A percentile compares a stretch with the other conserved stretches of the same genome.
Evolutionary conservation across 2,797 vertebrate genomes (phyloP).

Genomic region (Esox masquinongy): DNA sequence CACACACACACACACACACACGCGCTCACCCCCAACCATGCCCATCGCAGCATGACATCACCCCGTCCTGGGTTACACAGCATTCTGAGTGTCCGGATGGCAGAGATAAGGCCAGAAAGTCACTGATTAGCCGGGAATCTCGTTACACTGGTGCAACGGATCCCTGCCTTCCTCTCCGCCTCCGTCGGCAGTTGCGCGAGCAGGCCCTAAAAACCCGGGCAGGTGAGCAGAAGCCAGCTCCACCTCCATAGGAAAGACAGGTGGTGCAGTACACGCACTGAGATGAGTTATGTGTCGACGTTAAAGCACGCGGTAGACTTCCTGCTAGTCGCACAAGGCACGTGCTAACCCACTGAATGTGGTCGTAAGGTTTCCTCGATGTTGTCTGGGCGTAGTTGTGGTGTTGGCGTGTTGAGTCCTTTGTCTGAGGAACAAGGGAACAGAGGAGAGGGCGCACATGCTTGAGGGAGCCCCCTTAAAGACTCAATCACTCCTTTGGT

Average conservation of each 20-base stretch:
- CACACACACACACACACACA: slow-evolving; percentile 24
- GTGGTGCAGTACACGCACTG: background rate
- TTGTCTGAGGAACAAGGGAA: slow-evolving; percentile 51
- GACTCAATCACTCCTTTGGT: slow-evolving; percentile 83
- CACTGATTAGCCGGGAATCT: slow-evolving; percentile 83
- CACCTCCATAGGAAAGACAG: background rate
- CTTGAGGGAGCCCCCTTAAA: slow-evolving; percentile 76
- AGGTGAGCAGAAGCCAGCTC: background rate
- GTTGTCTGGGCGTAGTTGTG: slow-evolving; percentile 30
- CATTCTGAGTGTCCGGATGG: slow-evolving; percentile 79
- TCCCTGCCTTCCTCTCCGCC: slow-evolving; percentile 60
- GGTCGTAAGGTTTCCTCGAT: slow-evolving; percentile 35
- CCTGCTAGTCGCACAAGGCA: background rate
- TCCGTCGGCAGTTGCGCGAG: slow-evolving; percentile 38
- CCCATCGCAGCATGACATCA: slow-evolving; percentile 81
- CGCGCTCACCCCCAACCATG: slow-evolving; percentile 32
- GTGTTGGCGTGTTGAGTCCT: slow-evolving; percentile 31
- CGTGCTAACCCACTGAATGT: slow-evolving; percentile 18
- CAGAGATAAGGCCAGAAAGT: slow-evolving; percentile 80
- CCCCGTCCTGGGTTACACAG: slow-evolving; percentile 80
- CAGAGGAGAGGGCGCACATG: slow-evolving; percentile 57
- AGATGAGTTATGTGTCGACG: background rate
- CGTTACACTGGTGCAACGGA: slow-evolving; percentile 78
- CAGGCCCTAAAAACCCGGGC: background rate
- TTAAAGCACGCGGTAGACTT: background rate